Evolutionary conservation across 2,888 invertebrate species (phyloP).

Genomic region (Notodonta dromedarius): DNA sequence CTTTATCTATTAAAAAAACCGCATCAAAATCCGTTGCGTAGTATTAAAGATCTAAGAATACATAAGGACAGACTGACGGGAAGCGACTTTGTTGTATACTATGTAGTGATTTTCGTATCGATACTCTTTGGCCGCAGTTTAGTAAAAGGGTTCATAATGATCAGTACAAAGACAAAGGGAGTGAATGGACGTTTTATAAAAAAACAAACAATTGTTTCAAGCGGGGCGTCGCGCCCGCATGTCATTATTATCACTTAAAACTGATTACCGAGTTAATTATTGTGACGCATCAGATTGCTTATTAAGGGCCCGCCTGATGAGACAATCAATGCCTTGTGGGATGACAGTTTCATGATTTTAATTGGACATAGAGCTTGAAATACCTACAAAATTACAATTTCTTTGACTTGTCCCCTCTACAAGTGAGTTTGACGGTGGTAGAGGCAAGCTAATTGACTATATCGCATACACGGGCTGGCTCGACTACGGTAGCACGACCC

Average conservation of each 20-base stretch:
- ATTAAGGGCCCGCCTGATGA: slow-evolving; percentile 62
- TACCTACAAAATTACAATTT: not conserved
- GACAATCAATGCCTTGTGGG: slow-evolving; percentile 55
- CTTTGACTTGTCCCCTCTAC: no score
- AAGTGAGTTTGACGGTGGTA: no score
- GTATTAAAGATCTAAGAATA: no score
- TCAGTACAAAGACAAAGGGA: not conserved
- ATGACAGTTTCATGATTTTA: not conserved
- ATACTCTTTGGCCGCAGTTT: no score
- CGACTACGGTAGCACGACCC: no score
- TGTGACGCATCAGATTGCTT: slow-evolving; percentile 76
- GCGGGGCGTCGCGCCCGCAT: slow-evolving; percentile 22
- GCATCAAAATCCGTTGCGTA: no score
- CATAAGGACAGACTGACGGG: no score
- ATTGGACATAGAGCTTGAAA: not conserved
- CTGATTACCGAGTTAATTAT: slow-evolving; percentile 78
- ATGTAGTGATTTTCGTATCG: no score
- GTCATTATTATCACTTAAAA: slow-evolving; percentile 80
- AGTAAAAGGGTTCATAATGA: not conserved
- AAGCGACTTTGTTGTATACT: no score
- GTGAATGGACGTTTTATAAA: slow-evolving; percentile 52
- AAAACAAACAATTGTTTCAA: slow-evolving; percentile 7
- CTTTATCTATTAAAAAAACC: no score
- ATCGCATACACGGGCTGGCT: no score
- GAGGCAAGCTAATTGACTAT: no score